These are phyloP conservation scores for Eublepharis macularius DNA, from an alignment of 2,113 vertebrate species.

Conservation along the genomic window DNA sequence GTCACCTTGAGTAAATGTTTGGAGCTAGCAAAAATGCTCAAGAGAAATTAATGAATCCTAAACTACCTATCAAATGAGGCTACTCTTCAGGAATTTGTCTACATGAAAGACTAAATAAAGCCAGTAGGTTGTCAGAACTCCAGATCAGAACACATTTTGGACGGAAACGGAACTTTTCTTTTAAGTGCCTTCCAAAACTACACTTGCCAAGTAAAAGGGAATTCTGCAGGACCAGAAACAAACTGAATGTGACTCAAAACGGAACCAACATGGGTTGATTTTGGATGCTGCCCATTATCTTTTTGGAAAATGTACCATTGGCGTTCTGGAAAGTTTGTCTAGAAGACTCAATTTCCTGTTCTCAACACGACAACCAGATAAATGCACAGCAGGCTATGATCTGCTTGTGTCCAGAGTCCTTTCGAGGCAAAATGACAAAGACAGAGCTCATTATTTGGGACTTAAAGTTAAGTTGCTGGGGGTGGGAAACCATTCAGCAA, in stretches of 20 bases:
- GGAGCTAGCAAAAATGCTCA: neutral
- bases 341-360: constrained; percentile 64
- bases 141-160: neutral
- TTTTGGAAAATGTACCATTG: constrained; percentile 42
- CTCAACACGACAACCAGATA: constrained; percentile 40
- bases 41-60: neutral
- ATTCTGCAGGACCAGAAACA: constrained; percentile 36
- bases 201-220: constrained; percentile 39
- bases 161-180: neutral
- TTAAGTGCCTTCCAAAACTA: constrained; percentile 28
- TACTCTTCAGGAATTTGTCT: neutral
- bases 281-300: constrained; percentile 32
- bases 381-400: constrained; percentile 42
- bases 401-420: constrained; percentile 17
- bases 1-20: no score
- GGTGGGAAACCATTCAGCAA: neutral
- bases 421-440: constrained; percentile 26
- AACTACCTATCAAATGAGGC: neutral
- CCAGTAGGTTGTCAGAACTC: neutral
- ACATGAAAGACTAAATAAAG: neutral
- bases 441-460: constrained; percentile 26
- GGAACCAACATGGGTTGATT: constrained; percentile 2
- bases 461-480: neutral
- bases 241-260: constrained; percentile 29
- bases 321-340: neutral